phyloP scores from a whole-genome alignment of 1,140 invertebrate genomes.

The Sycophila sp. region DNA sequence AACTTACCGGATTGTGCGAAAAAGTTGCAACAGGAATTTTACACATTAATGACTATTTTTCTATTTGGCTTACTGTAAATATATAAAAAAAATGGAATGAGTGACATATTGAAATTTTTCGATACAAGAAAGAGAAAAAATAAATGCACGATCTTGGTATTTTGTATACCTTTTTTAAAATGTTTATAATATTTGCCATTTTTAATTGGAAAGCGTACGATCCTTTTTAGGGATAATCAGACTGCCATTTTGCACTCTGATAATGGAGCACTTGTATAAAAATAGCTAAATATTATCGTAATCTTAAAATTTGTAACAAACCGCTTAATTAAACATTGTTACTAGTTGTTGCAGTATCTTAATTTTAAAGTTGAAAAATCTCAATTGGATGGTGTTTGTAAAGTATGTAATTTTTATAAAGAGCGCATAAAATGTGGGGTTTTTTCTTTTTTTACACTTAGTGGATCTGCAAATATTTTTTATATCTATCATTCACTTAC shows the following conservation, averaged over 20 bases:
- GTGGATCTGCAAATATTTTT: background rate
- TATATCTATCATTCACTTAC: background rate
- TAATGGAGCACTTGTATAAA: slow-evolving; percentile 15
- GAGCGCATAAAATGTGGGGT: too few relatives aligned
- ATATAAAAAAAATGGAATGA: background rate
- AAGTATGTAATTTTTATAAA: too few relatives aligned
- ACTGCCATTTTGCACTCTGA: slow-evolving; percentile 30
- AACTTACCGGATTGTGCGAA: slow-evolving; percentile 16
- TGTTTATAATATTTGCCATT: slow-evolving; percentile 30
- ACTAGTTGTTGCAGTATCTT: slow-evolving; percentile 9
- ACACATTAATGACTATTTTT: slow-evolving; percentile 31
- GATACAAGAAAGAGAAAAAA: background rate
- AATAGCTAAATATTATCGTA: slow-evolving; percentile 20
- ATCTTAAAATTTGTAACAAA: slow-evolving; percentile 13
- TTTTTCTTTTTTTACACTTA: too few relatives aligned
- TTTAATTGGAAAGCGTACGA: background rate
- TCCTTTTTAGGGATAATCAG: slow-evolving; percentile 2
- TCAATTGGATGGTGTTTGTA: background rate
- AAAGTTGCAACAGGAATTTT: slow-evolving; percentile 9
- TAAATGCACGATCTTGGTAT: slow-evolving; percentile 17
- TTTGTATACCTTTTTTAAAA: slow-evolving; percentile 29
- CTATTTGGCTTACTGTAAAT: slow-evolving; percentile 34
- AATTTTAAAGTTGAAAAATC: background rate
- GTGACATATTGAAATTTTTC: slow-evolving; percentile 1
- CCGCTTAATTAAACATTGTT: slow-evolving; percentile 36